Evolutionary conservation across 2,888 invertebrate genomes (phyloP).

Genomic region (Argyresthia albistria): DNA sequence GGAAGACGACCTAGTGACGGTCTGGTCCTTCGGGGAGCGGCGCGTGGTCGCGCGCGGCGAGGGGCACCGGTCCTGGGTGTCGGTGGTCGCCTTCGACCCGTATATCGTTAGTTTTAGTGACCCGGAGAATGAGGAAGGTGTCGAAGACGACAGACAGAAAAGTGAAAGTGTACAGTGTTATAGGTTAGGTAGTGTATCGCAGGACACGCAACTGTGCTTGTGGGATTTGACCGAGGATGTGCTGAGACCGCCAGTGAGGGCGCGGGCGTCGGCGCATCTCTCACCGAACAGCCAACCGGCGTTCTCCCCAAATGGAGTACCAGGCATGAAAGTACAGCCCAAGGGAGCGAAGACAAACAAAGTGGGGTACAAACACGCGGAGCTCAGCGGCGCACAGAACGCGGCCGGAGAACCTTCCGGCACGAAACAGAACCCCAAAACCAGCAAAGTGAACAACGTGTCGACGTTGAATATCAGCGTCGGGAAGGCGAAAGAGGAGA

Average conservation of each 20-base stretch:
- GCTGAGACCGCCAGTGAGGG: slow-evolving; percentile 79
- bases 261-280: slow-evolving; percentile 52
- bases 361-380: slow-evolving; percentile 49
- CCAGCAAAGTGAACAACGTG: slow-evolving; percentile 39
- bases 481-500: slow-evolving; percentile 53
- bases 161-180: slow-evolving; percentile 76
- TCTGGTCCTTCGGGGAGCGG: slow-evolving; percentile 94
- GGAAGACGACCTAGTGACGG: slow-evolving; percentile 98
- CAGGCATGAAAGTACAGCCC: slow-evolving; percentile 28
- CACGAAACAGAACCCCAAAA: slow-evolving; percentile 25
- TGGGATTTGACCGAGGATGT: slow-evolving; percentile 99
- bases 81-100: slow-evolving; percentile 95
- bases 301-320: slow-evolving; percentile 37
- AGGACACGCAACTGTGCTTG: slow-evolving; percentile 97
- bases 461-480: slow-evolving; percentile 55
- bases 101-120: slow-evolving; percentile 83
- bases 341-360: slow-evolving; percentile 44
- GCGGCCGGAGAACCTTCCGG: slow-evolving; percentile 46
- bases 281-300: slow-evolving; percentile 30
- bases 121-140: slow-evolving; percentile 74
- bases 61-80: slow-evolving; percentile 98
- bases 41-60: slow-evolving; percentile 97
- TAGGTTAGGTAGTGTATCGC: slow-evolving; percentile 94
- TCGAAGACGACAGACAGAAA: slow-evolving; percentile 44
- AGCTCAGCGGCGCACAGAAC: slow-evolving; percentile 27